These are phyloP conservation scores for Hanleya hanleyi DNA, from an alignment of 2,888 invertebrate genomes.

Conservation along the genomic window DNA sequence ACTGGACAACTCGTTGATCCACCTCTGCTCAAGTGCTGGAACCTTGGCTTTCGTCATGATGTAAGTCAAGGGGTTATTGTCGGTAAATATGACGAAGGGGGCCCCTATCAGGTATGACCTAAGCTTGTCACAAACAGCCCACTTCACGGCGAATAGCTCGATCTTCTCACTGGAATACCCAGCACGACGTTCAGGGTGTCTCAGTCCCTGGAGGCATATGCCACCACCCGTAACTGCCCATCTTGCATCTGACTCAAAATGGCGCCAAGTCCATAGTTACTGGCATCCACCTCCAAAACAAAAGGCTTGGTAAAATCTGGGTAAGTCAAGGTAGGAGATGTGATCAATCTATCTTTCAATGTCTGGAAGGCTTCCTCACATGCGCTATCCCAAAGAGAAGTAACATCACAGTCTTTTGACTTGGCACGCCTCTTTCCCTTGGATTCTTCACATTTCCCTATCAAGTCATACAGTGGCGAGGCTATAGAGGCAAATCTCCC, in stretches of 20 bases:
- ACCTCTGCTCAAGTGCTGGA: conserved; percentile 29
- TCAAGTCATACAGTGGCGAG: conserved; percentile 19
- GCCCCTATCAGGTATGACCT: conserved; percentile 24
- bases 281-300: conserved; percentile 23
- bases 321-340: conserved; percentile 32
- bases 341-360: conserved; percentile 26
- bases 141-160: conserved; percentile 35
- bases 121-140: conserved; percentile 37
- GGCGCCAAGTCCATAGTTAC: conserved; percentile 22
- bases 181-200: conserved; percentile 20
- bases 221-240: conserved; percentile 27
- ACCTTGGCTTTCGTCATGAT: conserved; percentile 21
- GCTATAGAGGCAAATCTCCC: conserved; percentile 19
- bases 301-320: conserved; percentile 25
- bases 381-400: conserved; percentile 16
- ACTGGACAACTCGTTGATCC: conserved; percentile 28
- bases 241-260: conserved; percentile 23
- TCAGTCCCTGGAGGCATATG: conserved; percentile 11
- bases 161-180: conserved; percentile 33
- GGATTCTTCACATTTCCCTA: conserved; percentile 11
- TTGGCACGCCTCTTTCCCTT: background rate
- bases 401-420: background rate
- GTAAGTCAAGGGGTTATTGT: conserved; percentile 25
- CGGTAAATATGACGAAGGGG: conserved; percentile 22
- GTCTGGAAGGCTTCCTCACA: conserved; percentile 30